These are phyloP conservation scores for Diadophis punctatus DNA, from an alignment of 2,113 vertebrate species.

Conservation along the genomic window DNA sequence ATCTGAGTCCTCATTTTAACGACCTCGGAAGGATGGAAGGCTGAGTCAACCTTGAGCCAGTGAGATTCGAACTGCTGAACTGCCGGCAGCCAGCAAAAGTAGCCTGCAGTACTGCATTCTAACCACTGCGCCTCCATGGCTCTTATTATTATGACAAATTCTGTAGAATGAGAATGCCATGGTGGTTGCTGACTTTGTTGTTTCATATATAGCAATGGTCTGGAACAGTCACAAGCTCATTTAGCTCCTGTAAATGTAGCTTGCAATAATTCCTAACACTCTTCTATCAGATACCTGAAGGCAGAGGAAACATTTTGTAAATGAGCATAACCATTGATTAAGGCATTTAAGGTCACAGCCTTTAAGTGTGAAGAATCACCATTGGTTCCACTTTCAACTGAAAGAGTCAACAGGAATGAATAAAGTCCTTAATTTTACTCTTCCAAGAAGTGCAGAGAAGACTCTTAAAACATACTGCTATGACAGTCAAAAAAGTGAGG, in stretches of 20 bases:
- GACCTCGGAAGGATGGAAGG: too few relatives aligned
- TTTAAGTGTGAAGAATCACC: not conserved
- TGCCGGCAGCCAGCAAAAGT: too few relatives aligned
- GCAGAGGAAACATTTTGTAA: not conserved
- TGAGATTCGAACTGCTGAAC: too few relatives aligned
- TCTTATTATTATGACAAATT: not conserved
- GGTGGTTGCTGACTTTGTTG: not conserved
- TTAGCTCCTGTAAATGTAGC: not conserved
- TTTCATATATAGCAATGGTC: not conserved
- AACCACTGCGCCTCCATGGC: too few relatives aligned
- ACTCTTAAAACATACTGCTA: not conserved
- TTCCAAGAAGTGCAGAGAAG: not conserved
- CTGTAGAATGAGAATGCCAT: not conserved
- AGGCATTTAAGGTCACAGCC: not conserved
- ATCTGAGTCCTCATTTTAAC: too few relatives aligned
- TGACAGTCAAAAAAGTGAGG: not conserved
- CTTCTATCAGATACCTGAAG: not conserved
- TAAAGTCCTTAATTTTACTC: not conserved
- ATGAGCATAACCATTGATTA: not conserved
- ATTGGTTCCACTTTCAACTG: not conserved
- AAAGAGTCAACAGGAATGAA: not conserved
- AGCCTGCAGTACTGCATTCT: too few relatives aligned
- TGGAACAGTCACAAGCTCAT: not conserved
- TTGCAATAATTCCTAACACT: not conserved
- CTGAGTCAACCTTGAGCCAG: too few relatives aligned